Percentiles rank a stretch among this genome's conserved stretches.
Evolutionary conservation across 2,113 vertebrate species (phyloP).

Genomic region (Zapornia atra): DNA sequence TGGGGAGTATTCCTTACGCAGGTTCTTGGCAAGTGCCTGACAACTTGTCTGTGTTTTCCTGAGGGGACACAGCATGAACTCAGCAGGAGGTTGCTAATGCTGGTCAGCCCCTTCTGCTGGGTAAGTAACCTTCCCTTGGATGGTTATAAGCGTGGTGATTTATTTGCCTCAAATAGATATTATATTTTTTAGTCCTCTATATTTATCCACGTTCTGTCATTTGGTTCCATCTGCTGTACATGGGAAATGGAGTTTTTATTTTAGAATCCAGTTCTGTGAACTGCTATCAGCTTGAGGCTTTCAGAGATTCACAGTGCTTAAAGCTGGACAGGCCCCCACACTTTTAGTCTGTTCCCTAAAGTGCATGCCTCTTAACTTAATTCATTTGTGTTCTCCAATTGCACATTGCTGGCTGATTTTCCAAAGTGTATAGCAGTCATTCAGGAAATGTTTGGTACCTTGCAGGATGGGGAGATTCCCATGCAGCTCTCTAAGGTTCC

Average conservation of each 20-base stretch:
- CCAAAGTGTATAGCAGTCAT: background rate
- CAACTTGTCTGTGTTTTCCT: background rate
- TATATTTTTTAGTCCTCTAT: slow-evolving; percentile 37
- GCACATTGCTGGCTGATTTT: background rate
- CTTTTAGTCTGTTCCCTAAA: background rate
- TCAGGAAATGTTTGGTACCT: background rate
- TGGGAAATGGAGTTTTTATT: slow-evolving; percentile 34
- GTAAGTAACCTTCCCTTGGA: background rate
- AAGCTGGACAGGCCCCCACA: background rate
- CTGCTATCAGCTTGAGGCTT: background rate
- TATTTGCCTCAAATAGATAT: slow-evolving; percentile 52
- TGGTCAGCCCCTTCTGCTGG: background rate
- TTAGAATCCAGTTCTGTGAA: slow-evolving; percentile 4
- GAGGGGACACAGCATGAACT: background rate
- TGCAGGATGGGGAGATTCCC: background rate
- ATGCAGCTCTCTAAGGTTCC: background rate
- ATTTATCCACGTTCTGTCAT: slow-evolving; percentile 35
- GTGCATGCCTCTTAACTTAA: background rate
- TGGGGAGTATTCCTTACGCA: background rate
- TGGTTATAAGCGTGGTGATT: background rate
- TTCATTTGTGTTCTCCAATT: background rate
- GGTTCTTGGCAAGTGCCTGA: background rate
- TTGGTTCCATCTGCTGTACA: slow-evolving; percentile 55
- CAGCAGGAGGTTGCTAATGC: background rate
- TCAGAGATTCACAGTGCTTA: background rate